These are phyloP conservation scores for Gnatocerus cornutus DNA, from an alignment of 2,888 invertebrate species.

Conservation along the genomic window DNA sequence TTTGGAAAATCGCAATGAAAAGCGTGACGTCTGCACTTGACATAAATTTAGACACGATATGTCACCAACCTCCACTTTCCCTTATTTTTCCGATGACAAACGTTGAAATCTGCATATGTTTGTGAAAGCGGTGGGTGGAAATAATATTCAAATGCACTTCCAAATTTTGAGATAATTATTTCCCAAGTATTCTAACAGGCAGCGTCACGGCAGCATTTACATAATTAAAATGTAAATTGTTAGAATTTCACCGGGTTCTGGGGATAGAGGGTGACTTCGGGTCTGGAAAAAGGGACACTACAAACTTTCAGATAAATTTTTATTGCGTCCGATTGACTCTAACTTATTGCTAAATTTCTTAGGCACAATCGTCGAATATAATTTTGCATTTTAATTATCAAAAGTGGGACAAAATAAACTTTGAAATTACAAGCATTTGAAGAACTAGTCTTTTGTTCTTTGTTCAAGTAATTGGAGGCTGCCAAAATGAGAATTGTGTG, in stretches of 20 bases:
- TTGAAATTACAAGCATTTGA: too few species aligned
- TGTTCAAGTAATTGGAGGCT: too few species aligned
- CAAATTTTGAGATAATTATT: conserved; percentile 16
- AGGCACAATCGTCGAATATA: too few species aligned
- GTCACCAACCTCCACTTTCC: conserved; percentile 17
- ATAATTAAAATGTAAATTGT: conserved; percentile 31
- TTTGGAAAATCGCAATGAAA: conserved; percentile 16
- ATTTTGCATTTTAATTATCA: too few species aligned
- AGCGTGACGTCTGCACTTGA: conserved; percentile 21
- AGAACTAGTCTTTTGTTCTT: too few species aligned
- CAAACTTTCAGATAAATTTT: too few species aligned
- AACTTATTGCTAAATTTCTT: too few species aligned
- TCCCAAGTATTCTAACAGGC: conserved; percentile 1
- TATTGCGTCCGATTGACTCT: too few species aligned
- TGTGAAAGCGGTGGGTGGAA: neutral
- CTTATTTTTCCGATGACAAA: conserved; percentile 8
- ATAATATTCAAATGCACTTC: conserved; percentile 16
- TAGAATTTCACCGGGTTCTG: conserved; percentile 12
- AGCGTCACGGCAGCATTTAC: conserved; percentile 11
- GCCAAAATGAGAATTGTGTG: too few species aligned
- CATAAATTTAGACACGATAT: conserved; percentile 19
- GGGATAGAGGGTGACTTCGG: too few species aligned
- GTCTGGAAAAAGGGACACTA: too few species aligned
- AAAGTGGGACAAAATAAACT: too few species aligned
- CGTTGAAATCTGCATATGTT: conserved; percentile 12